Base-by-base conservation (phyloP, 2,113 vertebrate species). In the Ceyx margarethae region DNA sequence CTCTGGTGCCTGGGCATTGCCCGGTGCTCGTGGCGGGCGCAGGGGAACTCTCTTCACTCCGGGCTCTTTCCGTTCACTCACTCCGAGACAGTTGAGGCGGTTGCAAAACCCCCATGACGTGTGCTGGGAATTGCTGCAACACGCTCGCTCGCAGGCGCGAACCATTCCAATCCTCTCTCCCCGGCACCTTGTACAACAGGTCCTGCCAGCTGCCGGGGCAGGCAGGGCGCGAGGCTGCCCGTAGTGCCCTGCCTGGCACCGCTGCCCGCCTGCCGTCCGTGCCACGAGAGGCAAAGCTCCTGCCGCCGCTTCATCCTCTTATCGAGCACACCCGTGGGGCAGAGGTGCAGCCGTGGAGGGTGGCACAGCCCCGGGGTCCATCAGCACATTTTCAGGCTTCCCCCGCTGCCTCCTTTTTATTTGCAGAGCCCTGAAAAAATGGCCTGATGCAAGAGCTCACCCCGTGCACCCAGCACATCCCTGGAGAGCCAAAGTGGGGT, bases 101-200 rank as follows among this genome's bases (percentile, higher is more conserved):
- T 96, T 95, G 93, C 95, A 94, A 94, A 95, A 95, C 48, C 31
- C 84, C 0, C 77, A 20, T 95, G 93, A 96, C 88, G 89, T 23
- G 79, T 4, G 73, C 91, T 71, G 84, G 83, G 96, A 92, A 91
- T 76, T 94, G 95, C 95, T 23, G 64, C 73, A 92, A 95, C 95
- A 87, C n/a, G 95, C 91, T 96, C 35, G 93, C 91, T 96, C 53
- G 8, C 79, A 11, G 74, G 62, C 51, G 7, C 7, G 25, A 76
- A 80, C 88, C 80, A 9, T 94, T 33, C 61, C 74, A 7, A 13
- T 61, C 79, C 45, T 82, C 92, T 93, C 92, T 93, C 85, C 58
- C 89, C 84, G 76, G 80, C 91, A 93, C 80, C 96, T 94, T 8
- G 92, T 37, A 91, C 92, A 96, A 96, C 95, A 92, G 95, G 96